Base-by-base conservation (phyloP, 2,113 vertebrate species). In the Cepphus grylle region DNA sequence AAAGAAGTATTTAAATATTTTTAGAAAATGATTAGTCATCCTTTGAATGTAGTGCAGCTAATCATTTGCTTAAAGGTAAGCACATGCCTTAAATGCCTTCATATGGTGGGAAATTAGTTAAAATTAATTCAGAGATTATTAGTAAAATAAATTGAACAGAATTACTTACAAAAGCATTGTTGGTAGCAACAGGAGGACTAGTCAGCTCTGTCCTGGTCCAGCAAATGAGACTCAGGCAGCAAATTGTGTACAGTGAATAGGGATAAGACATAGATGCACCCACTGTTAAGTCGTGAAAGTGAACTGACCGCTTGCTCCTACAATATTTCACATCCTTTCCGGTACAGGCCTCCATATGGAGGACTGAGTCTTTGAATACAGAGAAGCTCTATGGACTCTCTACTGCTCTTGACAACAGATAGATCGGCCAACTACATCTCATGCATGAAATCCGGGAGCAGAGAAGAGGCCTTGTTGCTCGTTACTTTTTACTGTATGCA, bases 281-380 rank as follows among this genome's bases (percentile, higher is more conserved):
- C 25, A 52, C 1, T 32, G 5, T 27, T 69, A 45, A 45, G 11
- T 17, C 2, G 3, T 38, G 59, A 63, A 89, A 81, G 21, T 5
- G 6, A 91, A 32, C 29, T 61, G 26, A 38, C 3, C 4, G 4
- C 8, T 27, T 49, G 23, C 4, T 56, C 15, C 21, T n/a, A 12
- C 22, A 55, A 11, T 36, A 86, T 53, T 77, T 67, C 16, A 76
- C 70, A 6, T 8, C 4, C 4, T 89, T 86, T 88, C 47, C 26
- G 69, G 3, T 50, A 29, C 2, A 2, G 14, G 4, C 36, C 1
- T 77, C 23, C 6, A 9, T 45, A 34, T 25, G 7, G 15, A 47
- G 2, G 30, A 56, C 34, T 36, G 25, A 61, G 4, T 30, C 19
- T 65, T 93, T 81, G 27, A 78, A 53, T 12, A 34, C 5, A 71